These are phyloP conservation scores for Mungos mungo DNA, from an alignment of 2,113 vertebrate species.

Conservation along the genomic window DNA sequence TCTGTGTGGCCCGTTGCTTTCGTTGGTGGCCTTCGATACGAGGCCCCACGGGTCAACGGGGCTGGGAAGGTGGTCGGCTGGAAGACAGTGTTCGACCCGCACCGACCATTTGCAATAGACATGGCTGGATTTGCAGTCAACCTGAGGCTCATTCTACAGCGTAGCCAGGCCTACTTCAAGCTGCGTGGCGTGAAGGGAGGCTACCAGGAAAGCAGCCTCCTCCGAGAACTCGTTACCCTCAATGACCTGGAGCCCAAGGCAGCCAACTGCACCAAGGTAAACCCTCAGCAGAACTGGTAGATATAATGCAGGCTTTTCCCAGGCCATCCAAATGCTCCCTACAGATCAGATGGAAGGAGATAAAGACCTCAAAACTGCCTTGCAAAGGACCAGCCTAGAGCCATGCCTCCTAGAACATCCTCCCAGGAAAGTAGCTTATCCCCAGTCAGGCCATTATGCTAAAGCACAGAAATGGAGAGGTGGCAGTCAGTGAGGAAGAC, in stretches of 20 bases:
- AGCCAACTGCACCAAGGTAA: conserved; percentile 99
- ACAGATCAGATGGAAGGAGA: background rate
- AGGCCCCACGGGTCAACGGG: conserved; percentile 96
- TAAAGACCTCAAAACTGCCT: background rate
- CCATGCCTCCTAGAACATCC: background rate
- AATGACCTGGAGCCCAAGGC: conserved; percentile 98
- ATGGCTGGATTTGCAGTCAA: conserved; percentile 99
- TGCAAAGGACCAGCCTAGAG: background rate
- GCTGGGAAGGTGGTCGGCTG: conserved; percentile 98
- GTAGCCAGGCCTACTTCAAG: conserved; percentile 98
- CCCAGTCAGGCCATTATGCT: too few species aligned
- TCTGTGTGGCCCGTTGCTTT: conserved; percentile 99
- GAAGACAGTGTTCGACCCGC: conserved; percentile 98
- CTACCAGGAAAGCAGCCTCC: conserved; percentile 98
- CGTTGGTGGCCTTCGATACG: conserved; percentile 96
- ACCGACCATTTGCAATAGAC: conserved; percentile 98
- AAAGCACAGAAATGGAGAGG: background rate
- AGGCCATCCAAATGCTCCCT: background rate
- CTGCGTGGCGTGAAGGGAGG: conserved; percentile 97
- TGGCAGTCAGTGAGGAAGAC: background rate
- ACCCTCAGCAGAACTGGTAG: fast-evolving
- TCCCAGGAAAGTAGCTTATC: background rate
- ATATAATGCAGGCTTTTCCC: background rate
- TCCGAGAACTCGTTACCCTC: conserved; percentile 96
- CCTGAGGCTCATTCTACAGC: conserved; percentile 95